Conservation (phyloP, 2,113 vertebrate species). For the Phylloscopus whistleri region DNA sequence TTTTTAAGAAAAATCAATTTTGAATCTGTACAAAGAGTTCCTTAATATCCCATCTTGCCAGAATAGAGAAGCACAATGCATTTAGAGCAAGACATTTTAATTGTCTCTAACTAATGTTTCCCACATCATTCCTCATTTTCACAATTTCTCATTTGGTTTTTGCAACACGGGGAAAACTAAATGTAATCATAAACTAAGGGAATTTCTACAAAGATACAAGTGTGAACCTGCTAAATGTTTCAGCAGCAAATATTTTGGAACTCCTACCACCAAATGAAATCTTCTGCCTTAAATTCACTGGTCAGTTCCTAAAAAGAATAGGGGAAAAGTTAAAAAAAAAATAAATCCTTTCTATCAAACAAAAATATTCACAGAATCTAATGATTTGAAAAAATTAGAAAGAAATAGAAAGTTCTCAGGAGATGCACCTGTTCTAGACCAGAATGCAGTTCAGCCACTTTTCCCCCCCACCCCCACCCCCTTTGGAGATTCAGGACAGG, state of each 20-base stretch:
- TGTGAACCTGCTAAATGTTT: neutral
- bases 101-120: neutral
- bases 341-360: accelerated
- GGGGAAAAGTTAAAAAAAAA: neutral
- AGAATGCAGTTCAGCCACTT: neutral
- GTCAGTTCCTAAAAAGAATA: neutral
- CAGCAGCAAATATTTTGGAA: neutral
- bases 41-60: neutral
- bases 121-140: neutral
- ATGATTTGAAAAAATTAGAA: neutral
- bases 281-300: neutral
- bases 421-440: neutral
- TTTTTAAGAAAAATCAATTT: neutral
- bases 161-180: neutral
- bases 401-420: neutral
- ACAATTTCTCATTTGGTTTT: neutral
- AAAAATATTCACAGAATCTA: neutral
- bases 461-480: too few species aligned
- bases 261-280: neutral
- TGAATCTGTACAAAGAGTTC: neutral
- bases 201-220: neutral
- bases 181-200: neutral
- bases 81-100: neutral
- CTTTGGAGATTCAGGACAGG: neutral
- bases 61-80: neutral